phyloP scores from a whole-genome alignment of 2,113 vertebrate genomes.

The Brachypodius melanocephalos region DNA sequence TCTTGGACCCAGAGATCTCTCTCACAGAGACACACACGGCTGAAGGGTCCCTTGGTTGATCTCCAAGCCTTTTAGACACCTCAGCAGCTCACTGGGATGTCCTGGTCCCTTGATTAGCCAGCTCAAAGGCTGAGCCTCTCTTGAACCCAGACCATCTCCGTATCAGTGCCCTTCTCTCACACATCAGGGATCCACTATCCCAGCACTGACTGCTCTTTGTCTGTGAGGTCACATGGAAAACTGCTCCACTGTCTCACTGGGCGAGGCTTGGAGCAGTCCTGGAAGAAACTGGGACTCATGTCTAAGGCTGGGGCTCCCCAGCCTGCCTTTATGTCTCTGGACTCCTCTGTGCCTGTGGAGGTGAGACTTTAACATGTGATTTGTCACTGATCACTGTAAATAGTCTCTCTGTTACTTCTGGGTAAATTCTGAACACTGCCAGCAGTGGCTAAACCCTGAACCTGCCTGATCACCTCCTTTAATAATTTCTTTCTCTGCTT shows the following conservation, averaged over 20 bases:
- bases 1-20: background rate
- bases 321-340: background rate
- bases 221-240: background rate
- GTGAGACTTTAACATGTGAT: background rate
- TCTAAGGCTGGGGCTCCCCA: background rate
- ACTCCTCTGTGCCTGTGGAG: background rate
- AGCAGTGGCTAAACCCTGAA: background rate
- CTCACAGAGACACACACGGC: background rate
- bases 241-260: background rate
- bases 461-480: background rate
- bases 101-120: background rate
- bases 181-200: background rate
- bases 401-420: background rate
- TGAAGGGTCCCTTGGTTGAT: background rate
- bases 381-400: background rate
- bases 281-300: background rate
- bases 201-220: too few species aligned
- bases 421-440: background rate
- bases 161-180: background rate
- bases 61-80: too few species aligned
- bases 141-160: background rate
- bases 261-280: background rate
- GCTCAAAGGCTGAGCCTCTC: background rate
- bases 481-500: background rate
- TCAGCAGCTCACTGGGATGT: background rate